Conservation (phyloP, 92 coral and sea anemone genomes). For the Porites rus region DNA sequence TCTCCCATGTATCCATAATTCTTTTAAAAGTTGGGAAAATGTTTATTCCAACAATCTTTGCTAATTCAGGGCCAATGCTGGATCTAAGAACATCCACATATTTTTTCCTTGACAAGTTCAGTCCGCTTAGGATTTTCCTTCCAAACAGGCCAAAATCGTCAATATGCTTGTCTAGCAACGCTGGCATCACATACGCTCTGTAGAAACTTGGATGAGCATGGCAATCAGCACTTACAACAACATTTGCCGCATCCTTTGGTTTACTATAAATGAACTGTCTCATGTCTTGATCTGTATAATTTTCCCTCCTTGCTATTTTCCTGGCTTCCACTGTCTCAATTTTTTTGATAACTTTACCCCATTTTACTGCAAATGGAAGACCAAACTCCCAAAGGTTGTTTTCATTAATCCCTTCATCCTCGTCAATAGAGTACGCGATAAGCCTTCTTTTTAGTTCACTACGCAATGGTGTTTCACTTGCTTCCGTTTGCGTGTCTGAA, state of each 20-base stretch:
- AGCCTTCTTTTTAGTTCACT: background rate
- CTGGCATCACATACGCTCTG: slow-evolving; percentile 50
- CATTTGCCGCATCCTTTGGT: slow-evolving; percentile 45
- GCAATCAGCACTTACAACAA: slow-evolving; percentile 8
- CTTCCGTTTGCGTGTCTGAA: background rate
- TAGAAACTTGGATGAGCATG: slow-evolving; percentile 43
- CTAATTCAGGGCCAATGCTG: slow-evolving; percentile 37
- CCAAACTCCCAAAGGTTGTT: slow-evolving; percentile 17
- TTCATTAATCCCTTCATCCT: slow-evolving; percentile 29
- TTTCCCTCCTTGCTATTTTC: slow-evolving; percentile 31
- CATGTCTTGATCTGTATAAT: slow-evolving; percentile 39
- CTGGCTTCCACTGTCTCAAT: background rate
- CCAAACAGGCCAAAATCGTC: slow-evolving; percentile 40
- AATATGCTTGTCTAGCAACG: slow-evolving; percentile 26
- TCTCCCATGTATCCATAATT: slow-evolving; percentile 33
- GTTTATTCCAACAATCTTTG: slow-evolving; percentile 41
- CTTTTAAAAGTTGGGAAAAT: slow-evolving; percentile 44
- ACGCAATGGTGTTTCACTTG: background rate
- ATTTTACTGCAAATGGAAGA: slow-evolving; percentile 28
- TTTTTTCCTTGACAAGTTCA: background rate
- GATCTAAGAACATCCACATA: slow-evolving; percentile 35
- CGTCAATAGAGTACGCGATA: background rate
- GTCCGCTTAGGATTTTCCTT: slow-evolving; percentile 31
- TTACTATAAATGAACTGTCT: slow-evolving; percentile 36
- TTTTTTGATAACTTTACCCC: slow-evolving; percentile 30